Base-by-base conservation (phyloP, 2,113 vertebrate species). In the Clupea harengus region DNA sequence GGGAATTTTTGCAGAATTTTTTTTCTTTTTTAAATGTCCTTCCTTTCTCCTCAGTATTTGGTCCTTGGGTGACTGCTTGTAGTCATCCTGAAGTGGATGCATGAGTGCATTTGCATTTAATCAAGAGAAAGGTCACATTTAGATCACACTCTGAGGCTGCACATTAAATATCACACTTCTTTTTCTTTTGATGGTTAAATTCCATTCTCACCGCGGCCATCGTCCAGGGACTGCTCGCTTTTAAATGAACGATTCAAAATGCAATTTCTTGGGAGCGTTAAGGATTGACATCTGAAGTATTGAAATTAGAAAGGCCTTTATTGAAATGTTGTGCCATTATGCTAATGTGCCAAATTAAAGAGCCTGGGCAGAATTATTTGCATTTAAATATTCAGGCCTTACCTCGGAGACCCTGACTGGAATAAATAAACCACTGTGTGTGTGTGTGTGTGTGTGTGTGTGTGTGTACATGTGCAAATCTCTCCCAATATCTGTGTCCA, bases 281-380 rank as follows among this genome's bases (percentile, higher is more conserved):
- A n/a, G 72, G 18, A 54, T 67, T 87, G 81, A 13, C 81, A 84
- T 54, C 39, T 82, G 78, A 60, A 78, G 82, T 82, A 20, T 80
- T 72, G 49, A 67, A 49, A 72, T 64, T 84, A 72, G 3, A 50
- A 72, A 72, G 85, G 82, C n/a, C 9, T 11, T 82, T 47, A 85
- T 57, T 82, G 22, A 81, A 67, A 60, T 85, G 57, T 86, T 80
- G 81, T 83, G 84, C 81, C 81, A 67, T 22, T 82, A 86, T 84
- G 86, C 84, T 89, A 86, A 89, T 89, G 52, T 17, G 13, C 0
- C 52, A 81, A 85, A 89, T 84, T 84, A 84, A 83, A 89, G 83
- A 84, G 64, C 13, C 64, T 28, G 25, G 64, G 28, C 64, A 72
- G 64, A 72, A 32, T 72, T 72, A 25, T 28, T 72, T 72, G 86